Percentiles rank a stretch among this genome's conserved stretches.
Evolutionary conservation across 37 sponge, comb jelly and placozoan species (phyloP).

Genomic region (Tethya wilhelma): DNA sequence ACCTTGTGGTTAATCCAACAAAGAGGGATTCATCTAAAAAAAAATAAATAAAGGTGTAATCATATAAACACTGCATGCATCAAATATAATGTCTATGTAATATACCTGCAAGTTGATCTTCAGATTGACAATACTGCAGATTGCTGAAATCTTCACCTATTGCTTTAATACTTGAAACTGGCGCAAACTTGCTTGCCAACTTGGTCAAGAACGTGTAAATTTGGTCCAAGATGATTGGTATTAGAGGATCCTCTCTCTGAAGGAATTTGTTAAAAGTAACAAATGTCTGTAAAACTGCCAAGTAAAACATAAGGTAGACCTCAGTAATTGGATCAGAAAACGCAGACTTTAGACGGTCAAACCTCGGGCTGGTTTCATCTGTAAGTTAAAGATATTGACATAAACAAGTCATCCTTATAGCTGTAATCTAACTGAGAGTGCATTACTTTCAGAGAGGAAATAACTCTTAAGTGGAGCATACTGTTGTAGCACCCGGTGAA

Average conservation of each 20-base stretch:
- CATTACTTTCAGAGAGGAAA: constrained; percentile 29
- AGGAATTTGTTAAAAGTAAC: constrained; percentile 34
- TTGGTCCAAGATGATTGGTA: constrained; percentile 21
- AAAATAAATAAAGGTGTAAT: too few relatives aligned
- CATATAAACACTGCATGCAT: too few relatives aligned
- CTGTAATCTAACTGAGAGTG: not conserved
- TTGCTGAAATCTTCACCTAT: too few relatives aligned
- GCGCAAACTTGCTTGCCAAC: too few relatives aligned
- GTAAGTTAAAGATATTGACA: too few relatives aligned
- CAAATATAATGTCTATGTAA: too few relatives aligned
- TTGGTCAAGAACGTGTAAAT: too few relatives aligned
- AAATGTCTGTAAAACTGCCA: constrained; percentile 26
- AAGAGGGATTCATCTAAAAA: too few relatives aligned
- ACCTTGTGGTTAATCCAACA: too few relatives aligned
- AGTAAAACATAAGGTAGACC: constrained; percentile 41
- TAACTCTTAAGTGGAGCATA: constrained; percentile 32
- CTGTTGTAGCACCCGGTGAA: constrained; percentile 28
- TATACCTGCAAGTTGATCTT: too few relatives aligned
- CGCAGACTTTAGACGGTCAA: not conserved
- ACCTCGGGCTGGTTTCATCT: not conserved
- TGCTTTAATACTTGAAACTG: too few relatives aligned
- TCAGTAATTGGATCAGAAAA: constrained; percentile 40
- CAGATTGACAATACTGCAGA: too few relatives aligned
- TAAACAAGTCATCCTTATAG: not conserved
- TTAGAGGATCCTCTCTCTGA: constrained; percentile 48